Base-by-base conservation (phyloP, 92 coral and sea anemone genomes). In the Heliopora coerulea region DNA sequence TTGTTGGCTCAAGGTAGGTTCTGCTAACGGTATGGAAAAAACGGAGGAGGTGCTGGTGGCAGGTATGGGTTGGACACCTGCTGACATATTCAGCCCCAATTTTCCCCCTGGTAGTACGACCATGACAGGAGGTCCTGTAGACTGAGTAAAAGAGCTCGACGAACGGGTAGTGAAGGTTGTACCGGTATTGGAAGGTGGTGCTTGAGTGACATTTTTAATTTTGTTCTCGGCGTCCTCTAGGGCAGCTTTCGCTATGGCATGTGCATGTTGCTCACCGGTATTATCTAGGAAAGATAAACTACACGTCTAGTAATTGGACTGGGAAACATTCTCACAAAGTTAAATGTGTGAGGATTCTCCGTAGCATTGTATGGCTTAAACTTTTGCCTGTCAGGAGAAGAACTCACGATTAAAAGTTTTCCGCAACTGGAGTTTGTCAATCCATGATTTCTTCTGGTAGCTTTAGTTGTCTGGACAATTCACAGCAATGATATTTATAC, bases 191-290 rank as follows among this genome's bases (percentile, higher is more conserved):
- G 62, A 30, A 1, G 77, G 77, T 9, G 77, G 77, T 8, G 63
- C 31, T 27, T 70, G 77, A 4, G 77, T 70, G n/a, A 70, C 77
- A n/a, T 54, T 70, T 17, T 52, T 70, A 62, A 70, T 70, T 37
- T 70, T 70, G 4, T 70, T 54, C 49, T 79, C 83, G 11, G 96
- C 89, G 11, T 84, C 86, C 82, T 86, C 83, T 21, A 89, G 24
- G 24, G 96, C 96, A 11, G 87, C 96, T 26, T 86, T 79, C 8
- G 96, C 96, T 26, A 89, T 86, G 56, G 78, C 75, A 30, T 68
- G 84, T 4, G 88, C 96, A 25, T 50, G 48, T 27, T 33, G 49
- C 39, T 70, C 77, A 70, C 49, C 50, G 49, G 52, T 70, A n/a
- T 62, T 6, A 54, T 70, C 77, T 70, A 46, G 42, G 11, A 37